phyloP scores from a whole-genome alignment of 1,140 invertebrate species.

The Hyphantria cunea region DNA sequence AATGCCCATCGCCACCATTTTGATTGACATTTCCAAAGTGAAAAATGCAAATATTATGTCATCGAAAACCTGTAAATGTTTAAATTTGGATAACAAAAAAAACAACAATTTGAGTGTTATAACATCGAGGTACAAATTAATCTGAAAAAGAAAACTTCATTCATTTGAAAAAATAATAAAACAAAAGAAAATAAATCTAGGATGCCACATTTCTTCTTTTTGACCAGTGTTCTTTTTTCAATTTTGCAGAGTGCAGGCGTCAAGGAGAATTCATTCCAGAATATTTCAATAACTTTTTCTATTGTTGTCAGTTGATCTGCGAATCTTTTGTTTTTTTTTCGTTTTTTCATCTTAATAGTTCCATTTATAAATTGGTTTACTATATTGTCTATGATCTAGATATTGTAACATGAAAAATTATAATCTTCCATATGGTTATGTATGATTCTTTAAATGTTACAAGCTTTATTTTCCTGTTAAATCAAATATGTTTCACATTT shows the following conservation, averaged over 20 bases:
- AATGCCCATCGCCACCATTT: slow-evolving; percentile 99
- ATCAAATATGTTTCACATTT: too few species aligned
- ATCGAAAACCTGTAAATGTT: slow-evolving; percentile 92
- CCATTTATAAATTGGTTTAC: neutral
- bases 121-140: slow-evolving; percentile 3
- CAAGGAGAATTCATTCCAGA: neutral
- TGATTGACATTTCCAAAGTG: slow-evolving; percentile 97
- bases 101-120: neutral
- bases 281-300: slow-evolving; percentile 7
- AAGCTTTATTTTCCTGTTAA: too few species aligned
- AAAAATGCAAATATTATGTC: slow-evolving; percentile 99
- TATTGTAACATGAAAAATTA: too few species aligned
- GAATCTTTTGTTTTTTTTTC: neutral
- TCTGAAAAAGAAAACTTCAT: too few species aligned
- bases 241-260: slow-evolving; percentile 17
- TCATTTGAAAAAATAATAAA: slow-evolving; percentile 6
- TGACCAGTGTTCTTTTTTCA: slow-evolving; percentile 20
- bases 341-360: neutral
- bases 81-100: slow-evolving; percentile 1
- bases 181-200: slow-evolving; percentile 26
- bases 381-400: too few species aligned
- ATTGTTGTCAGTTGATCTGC: neutral
- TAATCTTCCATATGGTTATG: too few species aligned
- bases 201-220: slow-evolving; percentile 13
- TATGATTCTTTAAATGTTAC: too few species aligned